Evolutionary conservation across 2,797 vertebrate genomes (phyloP).

Genomic region (Sebastiscus albofasciatus): DNA sequence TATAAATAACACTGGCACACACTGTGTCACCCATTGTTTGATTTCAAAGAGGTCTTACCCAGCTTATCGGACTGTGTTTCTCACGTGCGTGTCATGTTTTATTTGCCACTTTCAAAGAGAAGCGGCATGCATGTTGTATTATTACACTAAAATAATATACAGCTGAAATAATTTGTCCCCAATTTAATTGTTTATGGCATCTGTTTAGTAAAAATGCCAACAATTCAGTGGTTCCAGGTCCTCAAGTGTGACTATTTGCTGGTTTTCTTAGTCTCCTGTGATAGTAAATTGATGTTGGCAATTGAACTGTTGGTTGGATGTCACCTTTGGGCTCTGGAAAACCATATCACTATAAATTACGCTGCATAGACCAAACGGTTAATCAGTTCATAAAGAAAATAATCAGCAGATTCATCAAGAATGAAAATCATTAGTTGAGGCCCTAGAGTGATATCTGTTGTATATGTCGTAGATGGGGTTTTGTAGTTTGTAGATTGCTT

Average conservation of each 20-base stretch:
- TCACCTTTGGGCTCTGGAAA: not conserved
- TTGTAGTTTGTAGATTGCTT: not conserved
- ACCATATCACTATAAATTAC: not conserved
- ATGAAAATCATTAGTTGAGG: not conserved
- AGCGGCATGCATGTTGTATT: not conserved
- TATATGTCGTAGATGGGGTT: not conserved
- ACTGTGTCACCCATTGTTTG: conserved; percentile 46
- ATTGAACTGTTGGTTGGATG: not conserved
- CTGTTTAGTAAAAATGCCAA: not conserved
- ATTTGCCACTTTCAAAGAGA: conserved; percentile 5
- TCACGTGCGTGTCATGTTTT: conserved; percentile 11
- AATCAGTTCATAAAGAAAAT: not conserved
- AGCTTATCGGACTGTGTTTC: conserved; percentile 25
- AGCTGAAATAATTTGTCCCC: not conserved
- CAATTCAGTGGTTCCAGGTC: not conserved
- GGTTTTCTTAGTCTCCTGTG: not conserved
- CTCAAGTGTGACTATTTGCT: not conserved
- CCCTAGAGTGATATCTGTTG: not conserved
- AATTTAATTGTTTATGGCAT: not conserved
- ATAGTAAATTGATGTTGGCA: not conserved
- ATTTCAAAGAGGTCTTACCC: conserved; percentile 50
- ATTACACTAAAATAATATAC: not conserved
- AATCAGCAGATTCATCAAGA: not conserved
- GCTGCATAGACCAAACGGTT: no score
- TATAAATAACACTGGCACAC: conserved; percentile 47